Conservation (phyloP, 2,113 vertebrate species). For the Crotalus horridus region DNA sequence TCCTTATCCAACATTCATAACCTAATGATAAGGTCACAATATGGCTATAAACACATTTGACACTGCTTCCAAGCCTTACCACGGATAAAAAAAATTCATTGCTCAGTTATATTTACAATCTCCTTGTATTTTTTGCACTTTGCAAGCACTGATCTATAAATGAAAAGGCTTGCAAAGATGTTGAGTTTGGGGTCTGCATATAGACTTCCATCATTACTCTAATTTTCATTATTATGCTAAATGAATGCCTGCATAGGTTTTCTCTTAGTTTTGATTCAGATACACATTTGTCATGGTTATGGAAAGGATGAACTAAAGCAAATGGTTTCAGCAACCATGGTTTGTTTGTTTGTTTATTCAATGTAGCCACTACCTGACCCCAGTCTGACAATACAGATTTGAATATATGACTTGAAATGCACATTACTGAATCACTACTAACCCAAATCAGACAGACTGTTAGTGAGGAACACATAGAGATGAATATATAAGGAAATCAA, state of each 20-base stretch:
- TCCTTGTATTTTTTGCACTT: not conserved
- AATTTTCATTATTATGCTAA: not conserved
- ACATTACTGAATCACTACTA: not conserved
- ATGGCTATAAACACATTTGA: not conserved
- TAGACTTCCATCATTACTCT: not conserved
- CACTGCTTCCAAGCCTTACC: not conserved
- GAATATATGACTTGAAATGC: not conserved
- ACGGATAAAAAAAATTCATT: not conserved
- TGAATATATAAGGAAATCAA: not conserved
- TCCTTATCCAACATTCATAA: not conserved
- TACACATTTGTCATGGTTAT: not conserved
- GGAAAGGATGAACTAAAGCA: not conserved
- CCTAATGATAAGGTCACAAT: not conserved
- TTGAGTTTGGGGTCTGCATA: not conserved
- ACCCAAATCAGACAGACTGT: not conserved
- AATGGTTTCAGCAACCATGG: not conserved
- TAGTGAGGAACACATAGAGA: not conserved
- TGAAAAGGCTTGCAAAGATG: not conserved
- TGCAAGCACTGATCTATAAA: not conserved
- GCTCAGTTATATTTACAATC: too few species aligned
- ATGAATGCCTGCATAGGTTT: not conserved
- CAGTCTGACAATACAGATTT: not conserved
- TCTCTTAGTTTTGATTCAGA: not conserved
- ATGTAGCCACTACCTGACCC: not conserved
- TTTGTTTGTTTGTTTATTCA: not conserved